Evolutionary conservation across 1,140 invertebrate species (phyloP).

Genomic region (Battus philenor): DNA sequence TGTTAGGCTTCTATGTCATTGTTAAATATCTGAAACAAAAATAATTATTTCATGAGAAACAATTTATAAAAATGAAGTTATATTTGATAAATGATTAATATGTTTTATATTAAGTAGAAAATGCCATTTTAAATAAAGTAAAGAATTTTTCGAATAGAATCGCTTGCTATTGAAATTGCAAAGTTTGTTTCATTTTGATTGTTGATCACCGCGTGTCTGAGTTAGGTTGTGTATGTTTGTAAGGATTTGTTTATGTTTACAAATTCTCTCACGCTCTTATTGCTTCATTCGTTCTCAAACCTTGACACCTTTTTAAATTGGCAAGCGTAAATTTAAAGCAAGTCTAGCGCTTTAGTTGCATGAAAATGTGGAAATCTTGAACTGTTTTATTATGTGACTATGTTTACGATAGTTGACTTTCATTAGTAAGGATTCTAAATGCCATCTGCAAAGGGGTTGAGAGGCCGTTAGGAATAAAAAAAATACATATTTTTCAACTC

Average conservation of each 20-base stretch:
- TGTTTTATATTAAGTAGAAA: conserved; percentile 26
- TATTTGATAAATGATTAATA: background rate
- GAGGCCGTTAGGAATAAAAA: too few relatives aligned
- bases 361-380: background rate
- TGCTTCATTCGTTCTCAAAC: conserved; percentile 36
- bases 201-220: conserved; percentile 3
- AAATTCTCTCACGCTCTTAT: conserved; percentile 46
- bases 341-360: background rate
- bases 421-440: too few relatives aligned
- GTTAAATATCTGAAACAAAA: conserved; percentile 53
- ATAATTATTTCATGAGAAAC: too few relatives aligned
- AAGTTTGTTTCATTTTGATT: too few relatives aligned
- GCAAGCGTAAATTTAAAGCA: conserved; percentile 8
- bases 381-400: conserved; percentile 1
- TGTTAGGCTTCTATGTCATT: conserved; percentile 61
- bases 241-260: conserved; percentile 19
- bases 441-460: too few relatives aligned
- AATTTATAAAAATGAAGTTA: too few relatives aligned
- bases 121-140: conserved; percentile 21
- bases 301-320: conserved; percentile 46
- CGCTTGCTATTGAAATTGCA: too few relatives aligned
- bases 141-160: too few relatives aligned
- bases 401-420: too few relatives aligned
- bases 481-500: too few relatives aligned
- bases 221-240: conserved; percentile 12